Percentiles rank a stretch among this genome's conserved stretches.
Conservation (phyloP, 2,797 vertebrate species). For the Numenius phaeopus region DNA sequence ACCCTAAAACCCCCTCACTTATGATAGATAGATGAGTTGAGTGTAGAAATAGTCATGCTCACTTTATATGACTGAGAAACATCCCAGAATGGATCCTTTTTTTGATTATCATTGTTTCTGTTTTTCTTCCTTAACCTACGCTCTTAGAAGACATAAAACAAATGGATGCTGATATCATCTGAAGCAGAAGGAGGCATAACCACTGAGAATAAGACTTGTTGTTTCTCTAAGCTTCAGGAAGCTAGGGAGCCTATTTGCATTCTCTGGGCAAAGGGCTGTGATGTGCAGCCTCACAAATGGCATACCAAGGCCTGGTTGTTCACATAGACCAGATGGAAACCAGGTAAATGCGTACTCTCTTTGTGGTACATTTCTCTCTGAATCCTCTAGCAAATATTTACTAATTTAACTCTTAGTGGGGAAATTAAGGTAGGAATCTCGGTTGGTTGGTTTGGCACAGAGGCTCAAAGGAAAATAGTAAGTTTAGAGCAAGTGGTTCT, state of each 20-base stretch:
- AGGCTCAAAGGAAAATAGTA: background rate
- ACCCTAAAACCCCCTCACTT: background rate
- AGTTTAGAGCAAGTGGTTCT: background rate
- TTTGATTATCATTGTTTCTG: background rate
- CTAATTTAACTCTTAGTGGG: background rate
- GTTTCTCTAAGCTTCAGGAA: background rate
- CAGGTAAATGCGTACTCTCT: background rate
- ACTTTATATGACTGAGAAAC: background rate
- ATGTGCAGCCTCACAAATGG: background rate
- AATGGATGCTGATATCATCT: background rate
- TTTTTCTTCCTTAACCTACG: background rate
- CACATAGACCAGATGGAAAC: background rate
- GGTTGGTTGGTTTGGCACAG: background rate
- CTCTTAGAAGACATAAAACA: background rate
- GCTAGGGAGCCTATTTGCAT: background rate
- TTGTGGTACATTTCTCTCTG: background rate
- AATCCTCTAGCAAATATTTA: background rate
- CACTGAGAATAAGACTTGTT: background rate
- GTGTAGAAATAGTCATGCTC: background rate
- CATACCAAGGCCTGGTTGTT: background rate
- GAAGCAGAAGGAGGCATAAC: background rate
- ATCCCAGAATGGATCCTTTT: background rate
- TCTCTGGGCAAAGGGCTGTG: background rate
- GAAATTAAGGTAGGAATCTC: background rate
- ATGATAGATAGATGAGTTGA: background rate